These are phyloP conservation scores for Dryococelus australis DNA, from an alignment of 2,888 invertebrate genomes.

Conservation along the genomic window DNA sequence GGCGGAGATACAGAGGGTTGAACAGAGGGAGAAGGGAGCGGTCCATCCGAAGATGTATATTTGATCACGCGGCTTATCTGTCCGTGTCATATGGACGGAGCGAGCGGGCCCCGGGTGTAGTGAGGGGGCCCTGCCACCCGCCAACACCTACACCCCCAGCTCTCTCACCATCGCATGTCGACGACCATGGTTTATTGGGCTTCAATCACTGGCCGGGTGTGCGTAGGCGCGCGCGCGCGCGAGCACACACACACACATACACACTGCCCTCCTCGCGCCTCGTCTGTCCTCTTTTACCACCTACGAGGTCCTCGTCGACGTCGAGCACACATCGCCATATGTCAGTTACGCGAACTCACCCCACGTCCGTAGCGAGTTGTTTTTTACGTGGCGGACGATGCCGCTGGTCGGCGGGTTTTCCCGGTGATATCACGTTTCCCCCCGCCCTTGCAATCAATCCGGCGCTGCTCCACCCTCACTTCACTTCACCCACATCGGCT, in stretches of 20 bases:
- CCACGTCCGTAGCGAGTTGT: too few species aligned
- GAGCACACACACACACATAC: too few species aligned
- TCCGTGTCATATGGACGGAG: slow-evolving; percentile 1
- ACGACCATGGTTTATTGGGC: slow-evolving; percentile 1
- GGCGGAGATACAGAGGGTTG: slow-evolving; percentile 7
- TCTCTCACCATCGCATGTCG: background rate
- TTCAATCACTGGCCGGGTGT: background rate
- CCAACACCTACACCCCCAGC: slow-evolving; percentile 19
- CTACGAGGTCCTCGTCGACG: too few species aligned
- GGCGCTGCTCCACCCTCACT: too few species aligned
- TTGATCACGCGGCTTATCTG: slow-evolving; percentile 20
- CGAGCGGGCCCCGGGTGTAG: background rate
- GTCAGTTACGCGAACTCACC: too few species aligned
- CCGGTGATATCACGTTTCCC: too few species aligned
- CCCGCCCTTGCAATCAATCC: too few species aligned
- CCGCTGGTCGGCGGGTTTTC: too few species aligned
- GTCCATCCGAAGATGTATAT: slow-evolving; percentile 29
- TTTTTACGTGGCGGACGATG: too few species aligned
- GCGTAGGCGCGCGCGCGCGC: background rate
- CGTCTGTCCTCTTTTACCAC: too few species aligned
- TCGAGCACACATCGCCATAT: too few species aligned
- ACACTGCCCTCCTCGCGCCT: background rate
- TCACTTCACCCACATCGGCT: too few species aligned
- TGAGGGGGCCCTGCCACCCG: background rate
- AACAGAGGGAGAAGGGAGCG: background rate